Evolutionary conservation across 2,797 vertebrate genomes (phyloP).

Genomic region (Myiothlypis chrysogaster): DNA sequence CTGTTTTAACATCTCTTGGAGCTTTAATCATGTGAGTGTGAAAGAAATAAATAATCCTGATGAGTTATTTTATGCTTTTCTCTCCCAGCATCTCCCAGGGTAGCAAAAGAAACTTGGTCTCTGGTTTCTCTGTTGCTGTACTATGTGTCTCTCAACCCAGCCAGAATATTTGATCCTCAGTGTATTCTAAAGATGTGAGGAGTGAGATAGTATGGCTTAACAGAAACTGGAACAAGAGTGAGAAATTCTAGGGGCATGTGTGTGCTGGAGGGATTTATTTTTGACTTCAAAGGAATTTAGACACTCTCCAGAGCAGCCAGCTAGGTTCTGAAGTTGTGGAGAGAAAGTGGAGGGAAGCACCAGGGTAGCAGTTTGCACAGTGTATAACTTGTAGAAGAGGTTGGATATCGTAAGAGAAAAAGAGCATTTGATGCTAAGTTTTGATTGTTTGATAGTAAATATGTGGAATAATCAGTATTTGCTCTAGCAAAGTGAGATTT

Average conservation of each 20-base stretch:
- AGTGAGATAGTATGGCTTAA: neutral
- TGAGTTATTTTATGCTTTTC: neutral
- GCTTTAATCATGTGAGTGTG: neutral
- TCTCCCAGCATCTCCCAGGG: neutral
- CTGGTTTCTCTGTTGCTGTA: neutral
- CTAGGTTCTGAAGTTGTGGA: neutral
- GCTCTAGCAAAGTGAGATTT: neutral
- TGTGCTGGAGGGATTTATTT: neutral
- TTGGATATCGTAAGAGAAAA: neutral
- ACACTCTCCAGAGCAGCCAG: neutral
- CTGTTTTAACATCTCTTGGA: neutral
- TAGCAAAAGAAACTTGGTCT: neutral
- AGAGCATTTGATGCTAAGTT: neutral
- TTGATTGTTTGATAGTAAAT: neutral
- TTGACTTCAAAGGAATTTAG: neutral
- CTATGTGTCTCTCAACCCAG: neutral
- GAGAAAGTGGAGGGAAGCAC: neutral
- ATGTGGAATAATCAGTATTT: neutral
- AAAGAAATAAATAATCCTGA: neutral
- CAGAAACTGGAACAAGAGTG: slow-evolving; percentile 14
- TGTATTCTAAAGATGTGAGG: neutral
- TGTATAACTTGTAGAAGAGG: neutral
- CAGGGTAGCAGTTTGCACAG: neutral
- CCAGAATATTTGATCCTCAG: neutral
- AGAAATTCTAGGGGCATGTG: neutral